phyloP scores from a whole-genome alignment of 1,140 invertebrate genomes.

The Nomia melanderi region DNA sequence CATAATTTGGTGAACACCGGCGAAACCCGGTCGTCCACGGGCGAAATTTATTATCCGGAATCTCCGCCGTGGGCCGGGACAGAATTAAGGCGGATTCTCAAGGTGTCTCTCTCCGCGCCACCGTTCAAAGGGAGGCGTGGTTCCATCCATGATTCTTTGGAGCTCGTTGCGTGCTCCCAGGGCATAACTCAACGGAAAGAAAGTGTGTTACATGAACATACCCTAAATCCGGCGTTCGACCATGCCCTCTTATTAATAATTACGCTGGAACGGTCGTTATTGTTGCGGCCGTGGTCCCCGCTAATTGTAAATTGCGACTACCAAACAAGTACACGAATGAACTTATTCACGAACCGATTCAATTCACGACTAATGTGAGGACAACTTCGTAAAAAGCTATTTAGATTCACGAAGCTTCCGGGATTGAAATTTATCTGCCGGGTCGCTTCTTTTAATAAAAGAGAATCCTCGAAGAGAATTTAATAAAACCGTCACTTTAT shows the following conservation, averaged over 20 bases:
- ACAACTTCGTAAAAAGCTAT: too few species aligned
- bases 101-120: conserved; percentile 1
- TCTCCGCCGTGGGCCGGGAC: not conserved
- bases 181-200: not conserved
- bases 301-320: conserved; percentile 7
- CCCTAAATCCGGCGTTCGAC: not conserved
- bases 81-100: conserved; percentile 30
- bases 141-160: not conserved
- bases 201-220: not conserved
- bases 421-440: too few species aligned
- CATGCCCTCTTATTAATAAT: conserved; percentile 18
- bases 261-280: not conserved
- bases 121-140: not conserved
- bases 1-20: not conserved
- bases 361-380: too few species aligned
- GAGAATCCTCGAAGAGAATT: too few species aligned
- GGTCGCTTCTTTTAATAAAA: too few species aligned
- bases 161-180: not conserved
- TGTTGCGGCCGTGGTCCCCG: not conserved
- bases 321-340: not conserved
- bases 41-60: conserved; percentile 25
- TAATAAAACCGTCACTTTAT: too few species aligned
- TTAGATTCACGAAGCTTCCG: too few species aligned
- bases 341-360: not conserved
- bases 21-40: not conserved